phyloP scores from a whole-genome alignment of 2,113 vertebrate species.

The Orycteropus afer region DNA sequence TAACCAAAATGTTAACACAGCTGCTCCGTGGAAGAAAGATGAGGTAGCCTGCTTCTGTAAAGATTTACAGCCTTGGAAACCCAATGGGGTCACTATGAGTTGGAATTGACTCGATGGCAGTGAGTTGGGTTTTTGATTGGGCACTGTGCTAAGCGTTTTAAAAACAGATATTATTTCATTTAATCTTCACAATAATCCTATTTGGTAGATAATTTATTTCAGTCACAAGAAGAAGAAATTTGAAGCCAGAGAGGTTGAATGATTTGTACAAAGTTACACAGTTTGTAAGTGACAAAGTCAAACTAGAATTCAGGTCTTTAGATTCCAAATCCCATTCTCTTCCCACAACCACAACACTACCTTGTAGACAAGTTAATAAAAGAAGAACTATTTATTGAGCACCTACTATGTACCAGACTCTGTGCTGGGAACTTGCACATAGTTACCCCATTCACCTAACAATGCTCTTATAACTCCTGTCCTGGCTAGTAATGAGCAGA shows the following conservation, averaged over 20 bases:
- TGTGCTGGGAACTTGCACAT: neutral
- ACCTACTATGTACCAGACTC: neutral
- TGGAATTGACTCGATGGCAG: no score
- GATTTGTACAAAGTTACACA: neutral
- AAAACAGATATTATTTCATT: constrained; percentile 32
- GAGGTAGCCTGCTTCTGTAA: no score
- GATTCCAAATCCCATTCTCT: neutral
- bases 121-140: no score
- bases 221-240: neutral
- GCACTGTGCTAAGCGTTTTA: neutral
- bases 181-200: constrained; percentile 1
- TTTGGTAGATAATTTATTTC: neutral
- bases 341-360: neutral
- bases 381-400: neutral
- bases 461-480: neutral
- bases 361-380: constrained; percentile 33
- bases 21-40: no score
- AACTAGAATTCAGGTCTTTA: constrained; percentile 5
- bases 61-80: no score
- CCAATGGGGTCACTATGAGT: no score
- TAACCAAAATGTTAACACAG: no score
- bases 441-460: neutral
- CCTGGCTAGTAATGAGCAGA: neutral
- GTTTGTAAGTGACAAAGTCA: constrained; percentile 4
- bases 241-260: neutral